A percentile compares a stretch with the other conserved stretches of the same genome.
phyloP scores from a whole-genome alignment of 2,113 vertebrate species.

The Anhinga rufa region DNA sequence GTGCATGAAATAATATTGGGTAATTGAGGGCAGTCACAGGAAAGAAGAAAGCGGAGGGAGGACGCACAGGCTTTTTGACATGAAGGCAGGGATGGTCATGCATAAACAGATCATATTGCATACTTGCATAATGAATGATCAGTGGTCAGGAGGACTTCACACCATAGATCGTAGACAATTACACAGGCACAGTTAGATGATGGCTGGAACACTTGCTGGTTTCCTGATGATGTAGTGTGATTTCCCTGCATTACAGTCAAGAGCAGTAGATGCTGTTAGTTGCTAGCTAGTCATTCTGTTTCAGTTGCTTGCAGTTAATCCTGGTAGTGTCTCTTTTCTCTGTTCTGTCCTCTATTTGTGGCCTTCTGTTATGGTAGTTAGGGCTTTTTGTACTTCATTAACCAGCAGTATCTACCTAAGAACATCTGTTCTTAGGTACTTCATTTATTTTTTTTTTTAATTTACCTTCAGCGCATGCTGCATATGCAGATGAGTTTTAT shows the following conservation, averaged over 20 bases:
- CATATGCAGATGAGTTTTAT: not conserved
- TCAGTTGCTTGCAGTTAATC: not conserved
- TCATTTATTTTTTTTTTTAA: not conserved
- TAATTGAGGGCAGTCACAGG: not conserved
- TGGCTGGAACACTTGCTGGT: fast-evolving
- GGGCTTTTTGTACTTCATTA: not conserved
- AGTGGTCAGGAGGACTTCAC: not conserved
- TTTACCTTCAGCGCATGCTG: not conserved
- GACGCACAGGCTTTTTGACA: not conserved
- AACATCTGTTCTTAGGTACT: not conserved
- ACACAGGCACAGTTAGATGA: not conserved
- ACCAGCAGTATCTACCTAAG: not conserved
- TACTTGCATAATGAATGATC: not conserved
- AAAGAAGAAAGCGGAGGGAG: not conserved
- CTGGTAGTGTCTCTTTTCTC: not conserved
- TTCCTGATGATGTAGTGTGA: not conserved
- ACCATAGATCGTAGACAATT: not conserved
- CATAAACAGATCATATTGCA: not conserved
- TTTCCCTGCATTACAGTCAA: not conserved
- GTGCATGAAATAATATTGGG: not conserved
- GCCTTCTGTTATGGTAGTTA: not conserved
- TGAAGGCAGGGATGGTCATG: not conserved
- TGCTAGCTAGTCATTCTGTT: not conserved
- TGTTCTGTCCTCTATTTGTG: not conserved
- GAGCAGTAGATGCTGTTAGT: not conserved